Evolutionary conservation across 2,113 vertebrate genomes (phyloP), one percentile per base, ranked within the genome.

Genomic region (Lipophrys pholis): DNA sequence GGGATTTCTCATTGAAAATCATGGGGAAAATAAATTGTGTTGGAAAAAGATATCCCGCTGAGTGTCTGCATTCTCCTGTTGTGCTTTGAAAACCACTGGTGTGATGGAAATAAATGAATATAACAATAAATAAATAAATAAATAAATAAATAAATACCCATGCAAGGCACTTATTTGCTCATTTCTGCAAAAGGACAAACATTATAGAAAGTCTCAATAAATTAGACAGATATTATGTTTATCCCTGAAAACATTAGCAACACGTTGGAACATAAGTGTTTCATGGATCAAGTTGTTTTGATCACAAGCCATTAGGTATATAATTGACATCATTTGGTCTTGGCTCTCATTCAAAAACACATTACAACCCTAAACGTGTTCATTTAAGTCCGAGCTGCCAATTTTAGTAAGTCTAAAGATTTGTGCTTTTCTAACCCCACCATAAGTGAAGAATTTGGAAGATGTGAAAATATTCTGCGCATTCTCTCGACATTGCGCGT

Each of bases 251-350:
- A 17, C 17, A 40, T 49, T n/a, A n/a, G 5, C 8, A 40, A 36
- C 39, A 58, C 11, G 12, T 56, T 43, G 15, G 36, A 59, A 36
- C 45, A 39, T 11, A 46, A 16, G 49, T 55, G 6, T 45, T 16
- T 54, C 8, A 61, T 48, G 69, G 62, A 55, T 49, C 8, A 53
- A 57, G 15, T 43, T 9, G 7, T 49, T 43, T 58, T 51, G 40
- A 71, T 59, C 11, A 30, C 36, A 63, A n/a, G 16, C 7, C 21
- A 45, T 51, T 64, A 43, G 41, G 8, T 56, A 45, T 60, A 58
- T 58, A 68, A 63, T 17, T 39, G 53, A 53, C 14, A 16, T 0
- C 62, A 59, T 7, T 54, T 48, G 54, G 17, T 43, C 58, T 15
- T 6, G 57, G 56, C 50, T 73, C 39, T 36, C 17, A 43, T 38